A percentile compares a stretch with the other conserved stretches of the same genome.
phyloP scores from a whole-genome alignment of 2,797 vertebrate genomes.

The Diplodus sargus region DNA sequence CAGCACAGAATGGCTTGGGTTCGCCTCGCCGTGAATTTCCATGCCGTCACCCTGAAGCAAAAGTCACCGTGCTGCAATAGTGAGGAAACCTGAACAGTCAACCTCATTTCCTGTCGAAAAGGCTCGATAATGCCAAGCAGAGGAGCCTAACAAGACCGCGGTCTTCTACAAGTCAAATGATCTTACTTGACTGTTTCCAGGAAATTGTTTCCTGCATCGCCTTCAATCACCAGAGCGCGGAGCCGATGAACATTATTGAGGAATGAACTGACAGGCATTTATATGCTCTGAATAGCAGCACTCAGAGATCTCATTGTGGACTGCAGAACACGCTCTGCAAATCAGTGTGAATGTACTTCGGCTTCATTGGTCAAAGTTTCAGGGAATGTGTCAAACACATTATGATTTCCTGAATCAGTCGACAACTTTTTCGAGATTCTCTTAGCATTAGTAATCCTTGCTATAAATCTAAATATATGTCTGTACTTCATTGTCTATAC shows the following conservation, averaged over 20 bases:
- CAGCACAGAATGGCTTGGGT: background rate
- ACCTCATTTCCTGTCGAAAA: slow-evolving; percentile 64
- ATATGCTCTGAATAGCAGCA: slow-evolving; percentile 32
- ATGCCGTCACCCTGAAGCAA: slow-evolving; percentile 20
- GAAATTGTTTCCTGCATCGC: slow-evolving; percentile 70
- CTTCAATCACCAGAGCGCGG: slow-evolving; percentile 55
- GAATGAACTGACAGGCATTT: slow-evolving; percentile 51
- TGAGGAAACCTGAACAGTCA: slow-evolving; percentile 50
- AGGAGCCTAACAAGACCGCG: slow-evolving; percentile 47
- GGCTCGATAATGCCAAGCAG: slow-evolving; percentile 63
- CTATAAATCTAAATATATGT: background rate
- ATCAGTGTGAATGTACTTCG: slow-evolving; percentile 22
- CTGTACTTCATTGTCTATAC: background rate
- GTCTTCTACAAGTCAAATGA: slow-evolving; percentile 65
- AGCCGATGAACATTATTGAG: slow-evolving; percentile 53
- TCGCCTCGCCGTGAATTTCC: slow-evolving; percentile 17
- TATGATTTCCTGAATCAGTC: background rate
- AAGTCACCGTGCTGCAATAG: slow-evolving; percentile 27
- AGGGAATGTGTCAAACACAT: background rate
- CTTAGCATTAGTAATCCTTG: background rate
- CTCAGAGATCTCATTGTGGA: slow-evolving; percentile 22
- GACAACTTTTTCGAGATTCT: background rate
- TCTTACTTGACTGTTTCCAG: slow-evolving; percentile 69
- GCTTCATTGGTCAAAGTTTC: slow-evolving; percentile 13
- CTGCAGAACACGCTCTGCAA: slow-evolving; percentile 20